Percentiles rank a stretch among this genome's conserved stretches.
These are phyloP conservation scores for Apamea sordens DNA, from an alignment of 2,888 invertebrate genomes.

Conservation along the genomic window DNA sequence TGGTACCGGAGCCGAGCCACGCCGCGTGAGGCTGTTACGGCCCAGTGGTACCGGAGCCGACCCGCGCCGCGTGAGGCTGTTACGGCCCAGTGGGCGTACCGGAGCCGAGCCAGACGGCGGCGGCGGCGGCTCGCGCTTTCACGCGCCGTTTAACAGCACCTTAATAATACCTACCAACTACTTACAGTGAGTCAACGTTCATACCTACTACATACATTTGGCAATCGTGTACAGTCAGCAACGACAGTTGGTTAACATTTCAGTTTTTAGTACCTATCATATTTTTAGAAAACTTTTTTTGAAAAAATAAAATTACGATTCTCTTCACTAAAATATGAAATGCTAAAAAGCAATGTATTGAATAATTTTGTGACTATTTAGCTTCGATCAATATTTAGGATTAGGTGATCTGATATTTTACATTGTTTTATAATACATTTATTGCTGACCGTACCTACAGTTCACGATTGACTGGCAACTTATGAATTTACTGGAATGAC, in stretches of 20 bases:
- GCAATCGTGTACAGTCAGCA: background rate
- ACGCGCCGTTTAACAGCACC: background rate
- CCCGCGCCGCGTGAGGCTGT: background rate
- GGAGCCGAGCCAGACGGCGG: background rate
- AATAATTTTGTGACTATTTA: background rate
- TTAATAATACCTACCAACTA: background rate
- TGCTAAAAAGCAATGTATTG: background rate
- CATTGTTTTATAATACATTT: background rate
- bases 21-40: background rate
- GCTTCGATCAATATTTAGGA: background rate
- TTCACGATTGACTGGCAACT: background rate
- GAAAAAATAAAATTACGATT: background rate
- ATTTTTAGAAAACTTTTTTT: background rate
- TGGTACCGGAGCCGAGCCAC: no score
- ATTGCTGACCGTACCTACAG: background rate
- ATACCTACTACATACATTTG: background rate
- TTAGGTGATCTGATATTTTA: background rate
- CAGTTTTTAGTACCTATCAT: background rate
- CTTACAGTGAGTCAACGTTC: constrained; percentile 26
- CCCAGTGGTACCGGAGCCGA: no score
- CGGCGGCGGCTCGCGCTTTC: no score
- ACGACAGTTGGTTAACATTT: background rate
- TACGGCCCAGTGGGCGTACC: background rate
- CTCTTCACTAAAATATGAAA: background rate
- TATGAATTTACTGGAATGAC: background rate